phyloP scores from a whole-genome alignment of 2,888 invertebrate genomes.

The Epinotia demarniana region DNA sequence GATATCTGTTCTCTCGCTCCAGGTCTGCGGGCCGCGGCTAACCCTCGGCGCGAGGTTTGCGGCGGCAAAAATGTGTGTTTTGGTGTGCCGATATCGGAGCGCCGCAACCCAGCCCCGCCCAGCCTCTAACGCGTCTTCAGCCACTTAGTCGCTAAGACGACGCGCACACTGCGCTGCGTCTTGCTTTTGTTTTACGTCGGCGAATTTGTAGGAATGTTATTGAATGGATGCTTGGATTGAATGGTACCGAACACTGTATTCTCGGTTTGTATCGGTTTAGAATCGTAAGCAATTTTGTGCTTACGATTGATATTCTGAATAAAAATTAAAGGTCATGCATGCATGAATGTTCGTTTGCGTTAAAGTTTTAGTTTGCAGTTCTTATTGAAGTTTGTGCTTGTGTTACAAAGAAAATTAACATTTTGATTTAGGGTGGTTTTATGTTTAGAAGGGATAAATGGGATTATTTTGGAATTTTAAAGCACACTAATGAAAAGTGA shows the following conservation, averaged over 20 bases:
- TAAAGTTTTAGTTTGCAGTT: not conserved
- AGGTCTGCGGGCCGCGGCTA: slow-evolving; percentile 85
- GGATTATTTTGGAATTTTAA: too few relatives aligned
- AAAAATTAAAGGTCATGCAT: not conserved
- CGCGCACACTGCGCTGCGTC: slow-evolving; percentile 66
- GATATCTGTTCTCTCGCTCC: slow-evolving; percentile 62
- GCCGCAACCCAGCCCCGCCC: slow-evolving; percentile 75
- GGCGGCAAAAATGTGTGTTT: slow-evolving; percentile 86
- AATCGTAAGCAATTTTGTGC: not conserved
- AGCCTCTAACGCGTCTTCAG: slow-evolving; percentile 83
- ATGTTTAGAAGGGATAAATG: too few relatives aligned
- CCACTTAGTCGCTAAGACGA: slow-evolving; percentile 83
- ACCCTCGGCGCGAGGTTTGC: slow-evolving; percentile 85
- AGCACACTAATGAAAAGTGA: too few relatives aligned
- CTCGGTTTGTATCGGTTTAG: not conserved
- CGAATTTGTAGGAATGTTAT: not conserved
- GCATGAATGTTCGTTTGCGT: not conserved
- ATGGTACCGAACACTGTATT: not conserved
- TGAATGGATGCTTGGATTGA: not conserved
- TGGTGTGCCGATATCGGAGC: slow-evolving; percentile 84
- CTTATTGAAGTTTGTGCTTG: not conserved
- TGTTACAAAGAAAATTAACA: not conserved
- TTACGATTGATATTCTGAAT: not conserved
- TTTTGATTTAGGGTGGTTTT: not conserved
- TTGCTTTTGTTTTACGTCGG: not conserved